A percentile compares a stretch with the other conserved stretches of the same genome.
Conservation (phyloP, 30 jellyfish, hydroid and myxozoan species). For the Hydractinia echinata region DNA sequence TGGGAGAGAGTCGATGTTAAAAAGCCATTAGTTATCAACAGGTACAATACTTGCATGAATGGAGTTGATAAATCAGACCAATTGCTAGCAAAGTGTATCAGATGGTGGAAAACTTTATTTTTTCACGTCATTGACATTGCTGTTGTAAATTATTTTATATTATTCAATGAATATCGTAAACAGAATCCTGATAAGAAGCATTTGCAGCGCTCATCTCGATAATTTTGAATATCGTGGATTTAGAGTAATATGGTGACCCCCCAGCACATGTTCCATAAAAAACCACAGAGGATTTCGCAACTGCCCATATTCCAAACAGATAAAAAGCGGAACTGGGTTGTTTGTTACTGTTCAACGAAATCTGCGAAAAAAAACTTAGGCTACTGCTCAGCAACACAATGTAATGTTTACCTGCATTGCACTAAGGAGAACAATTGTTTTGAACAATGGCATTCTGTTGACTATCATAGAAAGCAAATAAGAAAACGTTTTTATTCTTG, state of each 20-base stretch:
- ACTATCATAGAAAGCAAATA: no score
- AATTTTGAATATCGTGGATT: no score
- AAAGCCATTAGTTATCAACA: constrained; percentile 26
- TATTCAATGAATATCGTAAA: constrained; percentile 16
- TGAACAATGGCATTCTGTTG: background rate
- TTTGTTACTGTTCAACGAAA: background rate
- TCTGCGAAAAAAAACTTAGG: no score
- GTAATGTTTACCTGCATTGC: background rate
- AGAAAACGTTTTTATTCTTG: no score
- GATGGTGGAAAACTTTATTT: constrained; percentile 47
- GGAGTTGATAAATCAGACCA: constrained; percentile 63
- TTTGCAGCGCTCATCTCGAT: no score
- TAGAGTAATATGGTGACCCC: no score
- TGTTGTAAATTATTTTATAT: constrained; percentile 28
- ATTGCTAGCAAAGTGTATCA: background rate
- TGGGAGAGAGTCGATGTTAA: constrained; percentile 12
- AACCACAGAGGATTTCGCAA: background rate
- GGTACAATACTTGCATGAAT: constrained; percentile 38
- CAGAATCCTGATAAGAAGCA: background rate
- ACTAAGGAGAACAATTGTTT: background rate
- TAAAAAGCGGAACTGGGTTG: background rate
- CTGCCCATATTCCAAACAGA: background rate
- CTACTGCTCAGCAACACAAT: background rate
- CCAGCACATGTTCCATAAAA: no score
- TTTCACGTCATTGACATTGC: constrained; percentile 44